phyloP scores from a whole-genome alignment of 2,888 invertebrate genomes.

The Luffia ferchaultella region DNA sequence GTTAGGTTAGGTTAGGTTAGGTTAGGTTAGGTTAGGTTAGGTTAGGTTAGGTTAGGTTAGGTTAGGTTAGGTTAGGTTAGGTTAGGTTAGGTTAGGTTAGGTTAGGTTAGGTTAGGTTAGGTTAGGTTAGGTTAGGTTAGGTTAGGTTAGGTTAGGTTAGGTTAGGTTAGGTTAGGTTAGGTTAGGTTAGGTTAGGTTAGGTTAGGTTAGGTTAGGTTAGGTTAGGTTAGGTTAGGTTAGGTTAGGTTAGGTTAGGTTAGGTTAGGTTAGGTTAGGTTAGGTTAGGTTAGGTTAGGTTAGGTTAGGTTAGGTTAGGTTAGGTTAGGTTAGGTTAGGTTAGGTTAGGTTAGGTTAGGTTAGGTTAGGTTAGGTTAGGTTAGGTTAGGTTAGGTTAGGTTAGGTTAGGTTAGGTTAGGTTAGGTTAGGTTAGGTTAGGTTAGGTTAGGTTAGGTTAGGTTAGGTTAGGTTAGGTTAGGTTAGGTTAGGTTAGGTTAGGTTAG shows the following conservation, averaged over 20 bases:
- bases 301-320: constrained; percentile 13
- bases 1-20: constrained; percentile 10
- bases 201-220: constrained; percentile 15
- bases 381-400: constrained; percentile 8
- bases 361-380: constrained; percentile 8
- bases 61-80: constrained; percentile 9
- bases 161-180: constrained; percentile 7
- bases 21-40: constrained; percentile 9
- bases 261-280: constrained; percentile 14
- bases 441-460: constrained; percentile 12
- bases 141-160: constrained; percentile 9
- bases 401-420: constrained; percentile 7
- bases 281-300: constrained; percentile 12
- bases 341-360: constrained; percentile 9
- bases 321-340: constrained; percentile 11
- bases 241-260: constrained; percentile 14
- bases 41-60: constrained; percentile 9
- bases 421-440: constrained; percentile 8
- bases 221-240: constrained; percentile 16
- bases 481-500: constrained; percentile 12
- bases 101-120: constrained; percentile 10
- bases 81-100: constrained; percentile 10
- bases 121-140: constrained; percentile 8
- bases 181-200: constrained; percentile 10
- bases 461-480: constrained; percentile 12